Evolutionary conservation across 2,113 vertebrate species (phyloP), one percentile per base, ranked within the genome.

Genomic region (Melanerpes aurifrons): DNA sequence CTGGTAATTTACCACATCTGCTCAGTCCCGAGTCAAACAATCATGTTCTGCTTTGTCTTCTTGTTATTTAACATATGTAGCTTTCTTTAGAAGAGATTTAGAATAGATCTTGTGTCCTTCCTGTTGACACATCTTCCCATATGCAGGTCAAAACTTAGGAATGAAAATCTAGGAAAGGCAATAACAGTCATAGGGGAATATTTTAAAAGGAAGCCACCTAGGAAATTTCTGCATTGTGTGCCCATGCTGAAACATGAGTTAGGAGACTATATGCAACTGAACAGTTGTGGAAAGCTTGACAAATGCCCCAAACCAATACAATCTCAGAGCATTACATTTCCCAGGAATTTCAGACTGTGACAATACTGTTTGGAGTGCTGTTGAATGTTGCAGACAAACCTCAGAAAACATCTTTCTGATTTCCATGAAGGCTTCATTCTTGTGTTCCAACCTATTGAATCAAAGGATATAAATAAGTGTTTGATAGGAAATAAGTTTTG

Each of bases 291-390:
- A 74, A 90, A 87, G 86, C 61, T 59, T 91, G 54, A 61, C 26
- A 50, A 77, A 82, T 83, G 70, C 47, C 37, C 57, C 15, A 70
- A 89, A 82, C 26, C 68, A 89, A 89, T 29, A 75, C 63, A 73
- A 67, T 82, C 87, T 88, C 83, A 92, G 67, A 43, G 90, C 66
- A 88, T 64, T 86, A 47, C 53, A 43, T 73, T 85, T 85, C 26
- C 22, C 22, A 32, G 15, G 79, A 86, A 90, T 66, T 81, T 90
- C 35, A 35, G 72, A 78, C 62, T 31, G 78, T 40, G 82, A 86
- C 19, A 2, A 2, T 88, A 24, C 53, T 92, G 67, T 47, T 88
- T 14, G 5, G 86, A 87, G 59, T 66, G 76, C 13, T 71, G 21
- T 15, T 77, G 48, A 77, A 45, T 59, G 74, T 54, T 82, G 62